Evolutionary conservation across 2,113 vertebrate genomes (phyloP), one percentile per base, ranked within the genome.

Genomic region (Ploceus nigricollis): DNA sequence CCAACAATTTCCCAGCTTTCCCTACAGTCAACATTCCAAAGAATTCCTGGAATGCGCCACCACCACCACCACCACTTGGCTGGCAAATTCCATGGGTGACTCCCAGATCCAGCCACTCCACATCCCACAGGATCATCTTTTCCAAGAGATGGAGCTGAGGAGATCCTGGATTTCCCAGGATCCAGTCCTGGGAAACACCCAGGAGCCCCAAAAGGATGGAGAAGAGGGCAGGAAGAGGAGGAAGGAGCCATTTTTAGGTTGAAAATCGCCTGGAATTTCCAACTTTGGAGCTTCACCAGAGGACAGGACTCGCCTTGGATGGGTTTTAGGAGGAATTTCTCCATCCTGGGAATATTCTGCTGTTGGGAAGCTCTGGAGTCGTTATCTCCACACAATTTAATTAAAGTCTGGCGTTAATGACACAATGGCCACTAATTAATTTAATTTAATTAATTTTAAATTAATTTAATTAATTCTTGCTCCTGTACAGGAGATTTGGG

Each of bases 361-460:
- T 91, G 87, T 91, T 65, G 77, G 14, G 3, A n/a, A 91, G 61
- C 96, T 95, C 93, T 73, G 50, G 94, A 96, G 87, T 94, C 93
- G 94, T 98, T 98, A 98, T 98, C 97, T 98, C 94, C 48, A 50
- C 48, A 87, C 87, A 57, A 98, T 97, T 98, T 98, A 98, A 98
- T 98, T 98, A 98, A 98, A 98, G 97, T 95, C 97, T 97, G 97
- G 96, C 90, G 84, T 97, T 98, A 98, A 98, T 95, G 98, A 97
- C 96, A 98, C 98, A 97, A 97, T 95, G 97, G 82, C 20, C 27
- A 40, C 97, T 97, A 97, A 98, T 98, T 97, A 97, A 53, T n/a
- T 27, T 20, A 33, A 18, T 24, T 60, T 97, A 97, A 98, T 98
- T 97, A 96, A 96, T 97, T 50, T 33, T 71, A 6, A 40, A 70